Conservation (phyloP, 2,797 vertebrate species). For the Enteromius trimaculatus region DNA sequence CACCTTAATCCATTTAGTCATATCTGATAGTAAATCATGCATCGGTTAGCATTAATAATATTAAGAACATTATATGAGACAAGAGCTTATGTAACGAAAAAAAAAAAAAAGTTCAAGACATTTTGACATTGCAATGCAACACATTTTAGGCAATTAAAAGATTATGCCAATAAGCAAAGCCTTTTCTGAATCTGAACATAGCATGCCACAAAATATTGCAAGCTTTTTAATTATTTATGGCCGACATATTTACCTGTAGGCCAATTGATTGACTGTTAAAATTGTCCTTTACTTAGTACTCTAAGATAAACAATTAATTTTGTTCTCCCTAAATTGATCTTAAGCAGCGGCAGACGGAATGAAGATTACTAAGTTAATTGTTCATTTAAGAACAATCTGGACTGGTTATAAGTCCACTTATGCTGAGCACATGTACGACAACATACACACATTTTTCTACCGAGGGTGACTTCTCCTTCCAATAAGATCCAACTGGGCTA, state of each 20-base stretch:
- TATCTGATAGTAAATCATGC: conserved; percentile 17
- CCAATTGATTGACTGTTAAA: background rate
- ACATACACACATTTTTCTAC: background rate
- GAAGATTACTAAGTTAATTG: conserved; percentile 38
- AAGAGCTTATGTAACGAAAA: background rate
- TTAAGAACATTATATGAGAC: background rate
- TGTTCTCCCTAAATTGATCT: background rate
- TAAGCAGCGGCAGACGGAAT: conserved; percentile 12
- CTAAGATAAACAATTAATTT: background rate
- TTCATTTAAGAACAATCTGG: conserved; percentile 35
- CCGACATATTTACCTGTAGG: background rate
- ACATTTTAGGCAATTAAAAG: background rate
- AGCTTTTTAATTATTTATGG: background rate
- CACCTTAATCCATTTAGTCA: background rate
- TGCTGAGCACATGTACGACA: conserved; percentile 4
- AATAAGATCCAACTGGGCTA: background rate
- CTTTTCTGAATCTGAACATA: background rate
- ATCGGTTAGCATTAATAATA: background rate
- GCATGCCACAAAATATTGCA: background rate
- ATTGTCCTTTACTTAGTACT: background rate
- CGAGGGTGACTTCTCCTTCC: background rate
- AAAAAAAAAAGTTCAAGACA: background rate
- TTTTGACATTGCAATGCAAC: background rate
- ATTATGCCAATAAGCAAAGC: background rate
- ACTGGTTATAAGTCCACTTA: conserved; percentile 34